Evolutionary conservation across 64 coral and sea anemone species (phyloP), one percentile per base, ranked within the genome.

Genomic region (Hydrozoanthus tunicans): DNA sequence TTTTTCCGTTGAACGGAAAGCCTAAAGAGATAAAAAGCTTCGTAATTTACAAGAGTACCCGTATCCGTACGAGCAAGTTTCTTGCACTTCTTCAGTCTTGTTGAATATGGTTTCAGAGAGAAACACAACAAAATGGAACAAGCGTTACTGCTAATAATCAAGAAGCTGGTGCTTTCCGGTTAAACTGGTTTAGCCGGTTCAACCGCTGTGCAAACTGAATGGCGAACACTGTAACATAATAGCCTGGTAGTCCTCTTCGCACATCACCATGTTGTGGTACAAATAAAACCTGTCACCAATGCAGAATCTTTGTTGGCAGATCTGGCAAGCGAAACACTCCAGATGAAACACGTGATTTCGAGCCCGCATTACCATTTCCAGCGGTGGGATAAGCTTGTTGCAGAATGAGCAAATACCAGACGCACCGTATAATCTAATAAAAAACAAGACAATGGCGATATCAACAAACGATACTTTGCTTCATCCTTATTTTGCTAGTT

Each of bases 321-420:
- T 70, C 80, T 94, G 95, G 65, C 95, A 96, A 0, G 95, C 95
- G 5, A 96, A 96, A 78, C 95, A 96, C 58, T 94, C 83, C 6
- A 96, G 90, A 61, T 96, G 95, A 89, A 91, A 96, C 1, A 94
- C 93, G 68, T 94, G 83, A 51, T 89, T 78, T 3, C 92, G 92
- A 53, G 95, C 95, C 54, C 95, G 78, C 95, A 96, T 96, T 12
- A 96, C 95, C 78, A 91, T 93, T 92, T 96, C 95, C 62, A 96
- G 90, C 13, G 95, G 95, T 57, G 92, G 92, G 70, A 96, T 96
- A n/a, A 62, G 65, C 56, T 96, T 96, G 73, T 91, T 86, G 25
- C 95, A 96, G 3, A 76, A 75, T 1, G 95, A 94, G 26, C 95
- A 96, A 51, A 91, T 73, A 27, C 95, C 95, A 63, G 81, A 94